Evolutionary conservation across 1,140 invertebrate species (phyloP).

Genomic region (Anastrepha ludens): DNA sequence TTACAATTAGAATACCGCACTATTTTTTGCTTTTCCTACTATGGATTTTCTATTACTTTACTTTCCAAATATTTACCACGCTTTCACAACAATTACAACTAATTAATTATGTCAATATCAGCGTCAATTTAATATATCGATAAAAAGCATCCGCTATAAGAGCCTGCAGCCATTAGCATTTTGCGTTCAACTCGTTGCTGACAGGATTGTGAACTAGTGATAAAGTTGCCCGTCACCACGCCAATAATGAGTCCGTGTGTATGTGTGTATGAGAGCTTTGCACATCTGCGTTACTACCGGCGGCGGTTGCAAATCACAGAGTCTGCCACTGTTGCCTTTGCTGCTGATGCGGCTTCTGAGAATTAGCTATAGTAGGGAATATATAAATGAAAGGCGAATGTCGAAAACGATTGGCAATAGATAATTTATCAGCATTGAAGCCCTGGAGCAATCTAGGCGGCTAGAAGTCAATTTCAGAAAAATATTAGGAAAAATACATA

Average conservation of each 20-base stretch:
- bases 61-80: slow-evolving; percentile 15
- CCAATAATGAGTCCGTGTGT: not conserved
- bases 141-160: slow-evolving; percentile 46
- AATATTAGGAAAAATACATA: no score
- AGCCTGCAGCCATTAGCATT: slow-evolving; percentile 19
- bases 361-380: not conserved
- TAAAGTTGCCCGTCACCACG: not conserved
- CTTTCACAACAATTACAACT: not conserved
- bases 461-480: no score
- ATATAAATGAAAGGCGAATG: no score
- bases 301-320: no score
- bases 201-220: slow-evolving; percentile 27
- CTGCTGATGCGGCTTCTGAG: not conserved
- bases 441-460: no score
- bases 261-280: not conserved
- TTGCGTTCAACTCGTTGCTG: slow-evolving; percentile 11
- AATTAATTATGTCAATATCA: slow-evolving; percentile 41
- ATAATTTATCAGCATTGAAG: no score
- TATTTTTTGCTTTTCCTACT: not conserved
- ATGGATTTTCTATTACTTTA: not conserved
- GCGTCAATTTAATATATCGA: slow-evolving; percentile 16
- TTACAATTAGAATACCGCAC: no score
- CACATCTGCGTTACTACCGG: no score
- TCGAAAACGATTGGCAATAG: no score
- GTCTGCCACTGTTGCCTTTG: not conserved